A percentile compares a stretch with the other conserved stretches of the same genome.
These are phyloP conservation scores for Azemiops feae DNA, from an alignment of 2,113 vertebrate genomes.

Conservation along the genomic window DNA sequence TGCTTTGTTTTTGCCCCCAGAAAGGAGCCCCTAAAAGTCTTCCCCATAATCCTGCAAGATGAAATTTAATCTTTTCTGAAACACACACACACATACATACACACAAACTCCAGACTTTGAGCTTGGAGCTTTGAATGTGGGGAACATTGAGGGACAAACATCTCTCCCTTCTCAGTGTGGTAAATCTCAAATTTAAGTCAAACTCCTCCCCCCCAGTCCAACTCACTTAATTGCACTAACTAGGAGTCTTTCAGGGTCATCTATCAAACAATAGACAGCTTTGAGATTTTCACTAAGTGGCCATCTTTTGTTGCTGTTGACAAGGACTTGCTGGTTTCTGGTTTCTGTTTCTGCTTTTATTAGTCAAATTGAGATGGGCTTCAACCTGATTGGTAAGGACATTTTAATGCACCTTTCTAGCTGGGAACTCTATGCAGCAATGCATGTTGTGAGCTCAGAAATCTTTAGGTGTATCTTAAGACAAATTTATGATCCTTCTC, in stretches of 20 bases:
- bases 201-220: slow-evolving; percentile 58
- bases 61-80: slow-evolving; percentile 73
- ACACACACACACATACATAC: slow-evolving; percentile 62
- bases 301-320: slow-evolving; percentile 54
- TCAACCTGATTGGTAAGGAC: slow-evolving; percentile 59
- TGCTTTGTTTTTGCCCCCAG: slow-evolving; percentile 66
- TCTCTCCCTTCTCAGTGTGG: slow-evolving; percentile 53
- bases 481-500: slow-evolving; percentile 66
- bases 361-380: slow-evolving; percentile 51
- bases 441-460: slow-evolving; percentile 32
- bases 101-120: slow-evolving; percentile 57
- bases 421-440: slow-evolving; percentile 11
- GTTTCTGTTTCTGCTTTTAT: slow-evolving; percentile 52
- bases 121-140: slow-evolving; percentile 58
- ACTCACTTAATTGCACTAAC: slow-evolving; percentile 62
- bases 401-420: slow-evolving; percentile 36
- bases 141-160: slow-evolving; percentile 59
- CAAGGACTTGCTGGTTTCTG: slow-evolving; percentile 56
- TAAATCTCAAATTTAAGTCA: slow-evolving; percentile 70
- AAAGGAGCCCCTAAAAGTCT: slow-evolving; percentile 73
- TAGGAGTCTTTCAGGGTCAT: slow-evolving; percentile 62
- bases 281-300: slow-evolving; percentile 66
- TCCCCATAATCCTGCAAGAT: slow-evolving; percentile 73
- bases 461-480: slow-evolving; percentile 39
- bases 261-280: slow-evolving; percentile 61